Conservation (phyloP, 2,888 invertebrate species). For the Lasiommata megera region DNA sequence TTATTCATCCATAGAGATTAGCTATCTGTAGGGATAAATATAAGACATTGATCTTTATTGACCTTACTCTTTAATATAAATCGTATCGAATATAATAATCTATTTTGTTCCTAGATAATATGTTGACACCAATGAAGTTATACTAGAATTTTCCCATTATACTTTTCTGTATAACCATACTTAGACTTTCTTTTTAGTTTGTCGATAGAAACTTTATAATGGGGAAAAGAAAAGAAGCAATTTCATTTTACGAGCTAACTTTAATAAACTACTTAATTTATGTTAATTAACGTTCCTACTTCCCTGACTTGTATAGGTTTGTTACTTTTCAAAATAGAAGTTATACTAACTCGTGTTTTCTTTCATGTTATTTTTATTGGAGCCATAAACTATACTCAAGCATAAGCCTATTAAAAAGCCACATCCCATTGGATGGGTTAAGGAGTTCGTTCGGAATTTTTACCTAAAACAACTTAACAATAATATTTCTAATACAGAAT, state of each 20-base stretch:
- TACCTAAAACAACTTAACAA: no score
- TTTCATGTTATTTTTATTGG: conserved; percentile 16
- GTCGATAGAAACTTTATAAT: conserved; percentile 17
- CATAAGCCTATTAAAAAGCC: conserved; percentile 1
- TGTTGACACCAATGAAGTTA: background rate
- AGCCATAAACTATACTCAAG: conserved; percentile 9
- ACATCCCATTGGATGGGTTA: background rate
- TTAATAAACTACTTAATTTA: conserved; percentile 23
- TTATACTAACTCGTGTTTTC: conserved; percentile 11
- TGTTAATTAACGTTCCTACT: conserved; percentile 22
- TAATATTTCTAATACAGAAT: no score
- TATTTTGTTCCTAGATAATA: background rate
- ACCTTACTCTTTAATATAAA: no score
- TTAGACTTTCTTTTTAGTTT: conserved; percentile 13
- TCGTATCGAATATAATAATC: no score
- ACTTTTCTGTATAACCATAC: conserved; percentile 6
- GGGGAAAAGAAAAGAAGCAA: conserved; percentile 22
- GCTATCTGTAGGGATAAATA: no score
- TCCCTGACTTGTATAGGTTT: conserved; percentile 14
- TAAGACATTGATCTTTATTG: no score
- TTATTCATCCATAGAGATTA: no score
- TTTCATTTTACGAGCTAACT: conserved; percentile 24
- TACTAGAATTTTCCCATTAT: conserved; percentile 12
- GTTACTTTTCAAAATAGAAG: conserved; percentile 19
- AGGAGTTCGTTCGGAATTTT: background rate